Evolutionary conservation across 2,888 invertebrate species (phyloP), one percentile per base, ranked within the genome.

Genomic region (Podabrus alpinus): DNA sequence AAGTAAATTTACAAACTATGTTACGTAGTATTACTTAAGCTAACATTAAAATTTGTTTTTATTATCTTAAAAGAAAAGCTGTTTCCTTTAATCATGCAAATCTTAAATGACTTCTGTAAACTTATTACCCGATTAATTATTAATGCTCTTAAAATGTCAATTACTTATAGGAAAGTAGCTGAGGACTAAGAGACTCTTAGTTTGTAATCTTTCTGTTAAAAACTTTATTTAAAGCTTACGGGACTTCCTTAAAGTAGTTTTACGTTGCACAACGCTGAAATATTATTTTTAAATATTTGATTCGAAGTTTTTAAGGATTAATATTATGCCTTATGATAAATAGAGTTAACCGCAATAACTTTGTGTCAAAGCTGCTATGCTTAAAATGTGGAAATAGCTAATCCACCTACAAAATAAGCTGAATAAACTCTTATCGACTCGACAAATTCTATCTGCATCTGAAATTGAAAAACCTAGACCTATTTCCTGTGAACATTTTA

Each of bases 391-490:
- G 75, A 75, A 75, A 72, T 72, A 72, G 75, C 68, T 75, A 75
- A 75, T 75, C 72, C 24, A 45, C 71, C 69, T 64, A 72, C 75
- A 75, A 75, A 45, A 75, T 72, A 75, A 66, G 68, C 75, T 68
- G 59, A 69, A 75, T 72, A 62, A 75, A 68, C 72, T 71, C 68
- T 64, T 71, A 15, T 67, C 29, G 67, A 24, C 24, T 67, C 24
- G 9, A 67, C 24, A 67, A 45, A 73, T 73, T 73, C 73, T 66
- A 64, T 45, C 15, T 73, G 69, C 73, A 69, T 66, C 69, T 73
- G 64, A 66, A 69, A 73, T 73, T 73, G 73, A 60, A 73, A 73
- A 73, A 73, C 59, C 64, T 24, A 59, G n/a, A 59, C 62, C 60
- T 25, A 62, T 62, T 72, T 66, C 29, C 59, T 64, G 29, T 10